These are phyloP conservation scores for Ailuropoda melanoleuca DNA, from an alignment of 2,113 vertebrate genomes.

Conservation along the genomic window DNA sequence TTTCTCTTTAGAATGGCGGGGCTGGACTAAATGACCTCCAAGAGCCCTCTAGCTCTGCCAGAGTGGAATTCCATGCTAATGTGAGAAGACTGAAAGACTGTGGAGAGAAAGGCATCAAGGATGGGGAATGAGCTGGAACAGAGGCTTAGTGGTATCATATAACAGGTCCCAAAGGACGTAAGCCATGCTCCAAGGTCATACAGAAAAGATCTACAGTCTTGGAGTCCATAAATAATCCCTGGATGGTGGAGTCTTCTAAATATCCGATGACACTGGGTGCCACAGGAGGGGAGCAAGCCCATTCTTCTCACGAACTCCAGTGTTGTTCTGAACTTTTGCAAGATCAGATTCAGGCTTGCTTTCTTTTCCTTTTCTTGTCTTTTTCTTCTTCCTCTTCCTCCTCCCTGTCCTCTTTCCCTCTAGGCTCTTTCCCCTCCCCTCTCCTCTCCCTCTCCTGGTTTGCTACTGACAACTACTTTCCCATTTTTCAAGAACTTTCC, in stretches of 20 bases:
- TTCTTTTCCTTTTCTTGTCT: not conserved
- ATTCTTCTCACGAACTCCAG: not conserved
- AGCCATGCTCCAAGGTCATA: constrained; percentile 44
- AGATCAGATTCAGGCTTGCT: not conserved
- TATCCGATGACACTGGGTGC: constrained; percentile 6
- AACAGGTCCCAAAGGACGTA: constrained; percentile 43
- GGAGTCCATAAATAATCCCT: constrained; percentile 64
- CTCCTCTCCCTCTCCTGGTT: not conserved
- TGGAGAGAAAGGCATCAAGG: constrained; percentile 31
- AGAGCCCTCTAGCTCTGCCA: constrained; percentile 41
- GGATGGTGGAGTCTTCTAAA: constrained; percentile 46
- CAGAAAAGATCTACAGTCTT: constrained; percentile 55
- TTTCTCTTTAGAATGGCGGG: not conserved
- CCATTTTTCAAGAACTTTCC: not conserved
- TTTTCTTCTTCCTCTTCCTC: not conserved
- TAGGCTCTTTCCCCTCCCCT: not conserved
- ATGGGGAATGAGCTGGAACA: constrained; percentile 29
- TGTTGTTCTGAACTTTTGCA: not conserved
- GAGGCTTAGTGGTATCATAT: constrained; percentile 35
- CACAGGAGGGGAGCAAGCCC: not conserved
- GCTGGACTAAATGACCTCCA: not conserved
- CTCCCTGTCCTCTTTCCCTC: not conserved
- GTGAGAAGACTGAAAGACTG: constrained; percentile 40
- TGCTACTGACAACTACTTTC: not conserved
- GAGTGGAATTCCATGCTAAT: constrained; percentile 61